phyloP scores from a whole-genome alignment of 2,797 vertebrate genomes.

The Gymnoscopelus microlampas region DNA sequence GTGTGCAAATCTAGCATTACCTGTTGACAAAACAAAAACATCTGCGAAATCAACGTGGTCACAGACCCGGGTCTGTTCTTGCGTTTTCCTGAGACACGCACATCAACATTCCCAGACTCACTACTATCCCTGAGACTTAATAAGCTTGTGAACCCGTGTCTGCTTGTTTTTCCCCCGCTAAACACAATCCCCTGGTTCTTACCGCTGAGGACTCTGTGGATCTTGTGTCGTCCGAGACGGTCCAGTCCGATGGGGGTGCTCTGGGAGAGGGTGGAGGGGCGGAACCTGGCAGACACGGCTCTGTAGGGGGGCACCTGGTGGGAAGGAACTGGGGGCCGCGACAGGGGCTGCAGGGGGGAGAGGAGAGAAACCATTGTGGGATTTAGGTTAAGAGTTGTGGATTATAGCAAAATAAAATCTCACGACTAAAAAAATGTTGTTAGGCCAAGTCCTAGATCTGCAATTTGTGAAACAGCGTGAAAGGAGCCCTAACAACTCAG shows the following conservation, averaged over 20 bases:
- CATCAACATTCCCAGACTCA: constrained; percentile 49
- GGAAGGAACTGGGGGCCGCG: constrained; percentile 90
- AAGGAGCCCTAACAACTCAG: no score
- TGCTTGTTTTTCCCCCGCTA: neutral
- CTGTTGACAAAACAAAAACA: neutral
- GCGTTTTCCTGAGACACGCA: constrained; percentile 32
- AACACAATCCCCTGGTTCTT: constrained; percentile 45
- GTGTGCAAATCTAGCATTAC: no score
- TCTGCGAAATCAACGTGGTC: neutral
- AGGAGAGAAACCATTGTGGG: constrained; percentile 30
- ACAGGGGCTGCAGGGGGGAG: constrained; percentile 76
- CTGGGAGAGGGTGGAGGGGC: constrained; percentile 90
- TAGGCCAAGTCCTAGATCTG: no score
- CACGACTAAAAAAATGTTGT: no score
- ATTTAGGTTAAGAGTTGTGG: constrained; percentile 16
- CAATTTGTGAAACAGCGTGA: no score
- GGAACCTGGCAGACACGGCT: constrained; percentile 91
- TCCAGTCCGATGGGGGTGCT: constrained; percentile 97
- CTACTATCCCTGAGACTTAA: constrained; percentile 38
- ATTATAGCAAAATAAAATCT: no score
- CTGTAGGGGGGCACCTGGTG: constrained; percentile 94
- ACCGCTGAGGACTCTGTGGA: constrained; percentile 83
- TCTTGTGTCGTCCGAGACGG: constrained; percentile 86
- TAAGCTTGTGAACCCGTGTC: constrained; percentile 9
- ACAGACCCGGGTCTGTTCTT: constrained; percentile 16